phyloP scores from a whole-genome alignment of 2,113 vertebrate species.

The Amblyornis subalaris region DNA sequence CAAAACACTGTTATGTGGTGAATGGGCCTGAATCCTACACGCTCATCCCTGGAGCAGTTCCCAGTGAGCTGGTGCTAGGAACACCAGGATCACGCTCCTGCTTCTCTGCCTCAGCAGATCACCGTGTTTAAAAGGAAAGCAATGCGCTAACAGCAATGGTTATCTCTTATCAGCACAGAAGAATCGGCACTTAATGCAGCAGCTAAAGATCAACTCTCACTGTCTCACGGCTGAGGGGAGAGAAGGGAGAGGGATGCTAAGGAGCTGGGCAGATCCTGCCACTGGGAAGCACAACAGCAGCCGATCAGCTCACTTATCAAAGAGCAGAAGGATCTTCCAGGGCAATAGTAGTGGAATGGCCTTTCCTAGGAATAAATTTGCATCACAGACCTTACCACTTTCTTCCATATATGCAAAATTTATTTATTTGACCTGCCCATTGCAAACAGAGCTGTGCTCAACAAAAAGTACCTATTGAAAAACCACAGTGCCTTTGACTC shows the following conservation, averaged over 20 bases:
- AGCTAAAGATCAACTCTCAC: background rate
- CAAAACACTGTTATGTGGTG: background rate
- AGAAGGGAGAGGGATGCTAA: background rate
- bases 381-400: background rate
- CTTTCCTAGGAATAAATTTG: background rate
- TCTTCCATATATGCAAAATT: background rate
- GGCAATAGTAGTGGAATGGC: background rate
- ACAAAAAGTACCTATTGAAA: background rate
- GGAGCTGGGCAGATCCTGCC: background rate
- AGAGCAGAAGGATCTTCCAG: background rate
- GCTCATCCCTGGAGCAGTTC: background rate
- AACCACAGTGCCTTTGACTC: background rate
- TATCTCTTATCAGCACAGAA: background rate
- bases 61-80: background rate
- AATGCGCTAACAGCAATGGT: background rate
- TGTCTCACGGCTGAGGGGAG: background rate
- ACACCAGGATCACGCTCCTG: accelerated
- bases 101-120: background rate
- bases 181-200: background rate
- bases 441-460: background rate
- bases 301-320: accelerated
- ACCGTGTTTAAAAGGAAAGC: background rate
- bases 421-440: background rate
- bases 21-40: background rate
- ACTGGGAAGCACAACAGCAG: background rate